These are phyloP conservation scores for Eonycteris spelaea DNA, from an alignment of 2,113 vertebrate genomes.

Conservation along the genomic window DNA sequence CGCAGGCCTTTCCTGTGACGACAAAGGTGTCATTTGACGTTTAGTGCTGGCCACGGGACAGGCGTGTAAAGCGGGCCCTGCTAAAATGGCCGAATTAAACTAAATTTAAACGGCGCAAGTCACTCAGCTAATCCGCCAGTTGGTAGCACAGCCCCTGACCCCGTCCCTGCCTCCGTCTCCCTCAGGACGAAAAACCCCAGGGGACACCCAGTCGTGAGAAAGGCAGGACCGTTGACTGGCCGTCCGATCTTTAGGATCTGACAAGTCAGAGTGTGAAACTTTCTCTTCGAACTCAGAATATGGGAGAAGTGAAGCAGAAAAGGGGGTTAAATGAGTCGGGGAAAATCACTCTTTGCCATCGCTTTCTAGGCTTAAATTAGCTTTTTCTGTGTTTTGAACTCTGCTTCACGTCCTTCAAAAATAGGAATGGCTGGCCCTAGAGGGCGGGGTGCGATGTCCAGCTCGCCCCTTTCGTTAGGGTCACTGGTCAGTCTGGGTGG, in stretches of 20 bases:
- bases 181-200: accelerated
- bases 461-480: neutral
- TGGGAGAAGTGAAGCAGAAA: neutral
- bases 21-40: neutral
- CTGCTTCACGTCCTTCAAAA: neutral
- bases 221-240: accelerated
- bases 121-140: accelerated
- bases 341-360: neutral
- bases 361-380: neutral
- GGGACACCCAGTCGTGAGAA: accelerated
- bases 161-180: accelerated
- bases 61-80: neutral
- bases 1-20: neutral
- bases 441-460: neutral
- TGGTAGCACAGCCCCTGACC: neutral
- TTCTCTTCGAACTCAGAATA: neutral
- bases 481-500: accelerated
- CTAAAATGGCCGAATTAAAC: too few relatives aligned
- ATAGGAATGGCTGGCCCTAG: neutral
- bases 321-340: accelerated
- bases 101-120: accelerated
- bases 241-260: neutral
- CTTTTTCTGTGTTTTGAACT: neutral
- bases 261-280: neutral
- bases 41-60: accelerated